Base-by-base conservation (phyloP, 2,113 vertebrate species). In the Psilopsiagon aurifrons region DNA sequence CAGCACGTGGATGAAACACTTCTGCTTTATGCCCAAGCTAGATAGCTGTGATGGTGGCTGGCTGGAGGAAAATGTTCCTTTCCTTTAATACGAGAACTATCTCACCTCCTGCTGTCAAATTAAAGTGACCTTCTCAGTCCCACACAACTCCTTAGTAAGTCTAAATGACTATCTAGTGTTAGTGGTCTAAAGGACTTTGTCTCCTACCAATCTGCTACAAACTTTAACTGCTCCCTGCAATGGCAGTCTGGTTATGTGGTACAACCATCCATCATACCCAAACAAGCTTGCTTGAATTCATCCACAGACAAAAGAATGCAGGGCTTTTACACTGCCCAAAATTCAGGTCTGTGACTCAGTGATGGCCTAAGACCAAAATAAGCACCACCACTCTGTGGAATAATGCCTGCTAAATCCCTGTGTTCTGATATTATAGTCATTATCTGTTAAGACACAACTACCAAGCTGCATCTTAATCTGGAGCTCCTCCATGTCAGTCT, bases 1-100 rank as follows among this genome's bases (percentile, higher is more conserved):
- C 78, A 88, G 70, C 70, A 83, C 70, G 41, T 80, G 37, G 82
- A 92, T 76, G 89, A 91, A 92, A 84, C 47, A 31, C 33, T 91
- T 69, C 71, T 86, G 75, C 44, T 90, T 92, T 84, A 68, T n/a
- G n/a, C 49, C 59, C 44, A 70, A 86, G 52, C 8, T 11, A 78
- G 86, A 85, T 24, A 91, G 62, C 74, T 91, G 33, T 41, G 81
- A 73, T 13, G 3, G 43, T 46, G 49, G 41, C n/a, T 73, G 35
- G 10, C 46, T 82, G 39, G 80, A 92, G 87, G 47, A 84, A 87
- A 91, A 87, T 52, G 77, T 64, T 76, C 78, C 74, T 77, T 68
- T 63, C 46, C 55, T 86, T 23, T 52, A 60, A 18, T 33, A 78
- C 0, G 1, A 83, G 64, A 63, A 85, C 57, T 59, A 81, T 49